Percentiles rank a stretch among this genome's conserved stretches.
phyloP scores from a whole-genome alignment of 1,140 invertebrate species.

The Hyles euphorbiae region DNA sequence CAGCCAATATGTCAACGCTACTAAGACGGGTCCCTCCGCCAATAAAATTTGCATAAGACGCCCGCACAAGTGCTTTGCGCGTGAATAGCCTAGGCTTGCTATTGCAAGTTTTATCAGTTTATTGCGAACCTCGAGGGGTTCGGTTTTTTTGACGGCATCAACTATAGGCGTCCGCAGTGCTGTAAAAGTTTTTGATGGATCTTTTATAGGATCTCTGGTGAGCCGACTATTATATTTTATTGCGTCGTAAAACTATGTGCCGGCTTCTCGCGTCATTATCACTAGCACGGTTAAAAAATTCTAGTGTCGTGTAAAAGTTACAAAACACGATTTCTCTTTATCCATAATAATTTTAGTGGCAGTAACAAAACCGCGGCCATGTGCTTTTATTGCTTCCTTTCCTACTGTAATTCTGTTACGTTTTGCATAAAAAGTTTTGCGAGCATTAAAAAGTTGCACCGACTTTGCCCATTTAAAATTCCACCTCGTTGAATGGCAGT shows the following conservation, averaged over 20 bases:
- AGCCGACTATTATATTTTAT: conserved; percentile 3
- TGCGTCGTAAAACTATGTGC: conserved; percentile 2
- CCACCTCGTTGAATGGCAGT: conserved; percentile 23
- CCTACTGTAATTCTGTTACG: conserved; percentile 4
- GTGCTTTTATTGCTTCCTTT: conserved; percentile 8
- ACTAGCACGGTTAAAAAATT: not conserved
- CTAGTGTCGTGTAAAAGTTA: too few species aligned
- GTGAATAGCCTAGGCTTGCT: conserved; percentile 8
- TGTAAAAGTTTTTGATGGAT: conserved; percentile 10
- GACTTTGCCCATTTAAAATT: conserved; percentile 21
- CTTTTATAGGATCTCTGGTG: conserved; percentile 8
- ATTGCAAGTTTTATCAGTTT: conserved; percentile 17
- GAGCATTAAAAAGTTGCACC: conserved; percentile 8
- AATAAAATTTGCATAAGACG: conserved; percentile 24
- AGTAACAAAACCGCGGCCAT: not conserved
- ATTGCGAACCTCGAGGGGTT: conserved; percentile 9
- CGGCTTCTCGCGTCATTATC: not conserved
- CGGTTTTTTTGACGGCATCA: conserved; percentile 8
- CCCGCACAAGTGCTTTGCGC: conserved; percentile 3
- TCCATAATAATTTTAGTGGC: not conserved
- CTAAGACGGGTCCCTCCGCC: conserved; percentile 3
- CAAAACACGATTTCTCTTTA: not conserved
- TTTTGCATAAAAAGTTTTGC: conserved; percentile 10
- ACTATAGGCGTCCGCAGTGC: not conserved
- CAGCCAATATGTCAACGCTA: conserved; percentile 12